These are phyloP conservation scores for Alectoris magna DNA, from an alignment of 2,797 vertebrate genomes.

Conservation along the genomic window DNA sequence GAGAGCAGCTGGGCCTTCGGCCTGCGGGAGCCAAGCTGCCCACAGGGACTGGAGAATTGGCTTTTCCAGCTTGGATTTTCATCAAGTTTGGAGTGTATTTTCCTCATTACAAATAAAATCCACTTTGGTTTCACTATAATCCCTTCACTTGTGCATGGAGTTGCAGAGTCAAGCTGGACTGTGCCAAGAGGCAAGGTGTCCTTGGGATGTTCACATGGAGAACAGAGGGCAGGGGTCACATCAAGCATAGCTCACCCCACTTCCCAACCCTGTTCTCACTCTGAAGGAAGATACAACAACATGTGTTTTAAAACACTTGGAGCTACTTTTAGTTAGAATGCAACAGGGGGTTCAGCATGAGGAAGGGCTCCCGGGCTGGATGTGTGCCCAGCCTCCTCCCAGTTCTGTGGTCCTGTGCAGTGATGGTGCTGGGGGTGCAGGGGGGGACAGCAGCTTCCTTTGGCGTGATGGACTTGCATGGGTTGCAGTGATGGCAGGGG, in stretches of 20 bases:
- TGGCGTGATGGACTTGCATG: not conserved
- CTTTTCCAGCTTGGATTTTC: not conserved
- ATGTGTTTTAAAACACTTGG: not conserved
- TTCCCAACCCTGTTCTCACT: not conserved
- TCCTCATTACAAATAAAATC: not conserved
- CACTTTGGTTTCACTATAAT: not conserved
- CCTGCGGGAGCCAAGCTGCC: not conserved
- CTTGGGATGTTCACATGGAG: not conserved
- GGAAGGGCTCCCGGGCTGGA: not conserved
- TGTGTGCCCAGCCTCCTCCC: not conserved
- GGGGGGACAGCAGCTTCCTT: not conserved
- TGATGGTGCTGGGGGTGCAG: not conserved
- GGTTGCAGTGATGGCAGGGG: not conserved
- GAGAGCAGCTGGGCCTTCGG: not conserved
- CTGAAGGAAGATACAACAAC: not conserved
- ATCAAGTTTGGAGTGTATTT: not conserved
- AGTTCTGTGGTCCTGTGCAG: not conserved
- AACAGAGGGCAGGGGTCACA: not conserved
- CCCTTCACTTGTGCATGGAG: not conserved
- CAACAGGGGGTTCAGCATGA: not conserved
- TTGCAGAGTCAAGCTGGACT: accelerated
- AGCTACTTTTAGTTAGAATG: not conserved
- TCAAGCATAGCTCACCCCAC: not conserved
- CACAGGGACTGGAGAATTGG: not conserved
- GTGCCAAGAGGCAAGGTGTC: not conserved